These are phyloP conservation scores for Abramis brama DNA, from an alignment of 2,113 vertebrate species.

Conservation along the genomic window DNA sequence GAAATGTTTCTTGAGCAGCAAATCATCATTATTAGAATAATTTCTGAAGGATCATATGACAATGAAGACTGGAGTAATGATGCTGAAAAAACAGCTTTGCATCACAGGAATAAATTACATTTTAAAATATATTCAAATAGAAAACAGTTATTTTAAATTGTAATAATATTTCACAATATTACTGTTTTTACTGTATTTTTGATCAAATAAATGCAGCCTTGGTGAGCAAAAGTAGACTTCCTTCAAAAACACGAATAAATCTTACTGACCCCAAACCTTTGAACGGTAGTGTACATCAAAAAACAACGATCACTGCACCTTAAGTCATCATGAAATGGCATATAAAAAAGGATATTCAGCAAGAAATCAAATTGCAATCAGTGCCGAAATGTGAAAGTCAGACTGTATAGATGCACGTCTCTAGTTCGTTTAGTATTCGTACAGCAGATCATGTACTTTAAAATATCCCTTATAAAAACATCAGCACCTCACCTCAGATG, in stretches of 20 bases:
- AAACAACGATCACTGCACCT: not conserved
- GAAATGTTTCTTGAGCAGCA: not conserved
- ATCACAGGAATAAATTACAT: not conserved
- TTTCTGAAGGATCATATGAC: not conserved
- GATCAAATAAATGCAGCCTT: not conserved
- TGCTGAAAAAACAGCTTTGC: not conserved
- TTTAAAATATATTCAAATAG: not conserved
- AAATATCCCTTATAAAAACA: constrained; percentile 1
- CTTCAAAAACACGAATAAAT: not conserved
- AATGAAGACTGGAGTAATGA: not conserved
- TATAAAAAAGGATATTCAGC: not conserved
- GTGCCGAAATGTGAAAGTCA: not conserved
- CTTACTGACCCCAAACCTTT: not conserved
- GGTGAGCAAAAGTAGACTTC: not conserved
- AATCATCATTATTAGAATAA: not conserved
- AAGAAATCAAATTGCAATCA: not conserved
- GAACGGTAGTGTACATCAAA: not conserved
- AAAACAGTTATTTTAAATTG: not conserved
- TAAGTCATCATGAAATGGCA: not conserved
- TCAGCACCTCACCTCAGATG: not conserved
- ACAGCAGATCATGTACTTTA: not conserved
- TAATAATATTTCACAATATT: not conserved
- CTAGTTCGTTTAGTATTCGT: not conserved
- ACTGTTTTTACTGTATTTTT: not conserved
- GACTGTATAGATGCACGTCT: not conserved